phyloP scores from a whole-genome alignment of 92 coral and sea anemone species.

The Parazoanthus atlanticus region DNA sequence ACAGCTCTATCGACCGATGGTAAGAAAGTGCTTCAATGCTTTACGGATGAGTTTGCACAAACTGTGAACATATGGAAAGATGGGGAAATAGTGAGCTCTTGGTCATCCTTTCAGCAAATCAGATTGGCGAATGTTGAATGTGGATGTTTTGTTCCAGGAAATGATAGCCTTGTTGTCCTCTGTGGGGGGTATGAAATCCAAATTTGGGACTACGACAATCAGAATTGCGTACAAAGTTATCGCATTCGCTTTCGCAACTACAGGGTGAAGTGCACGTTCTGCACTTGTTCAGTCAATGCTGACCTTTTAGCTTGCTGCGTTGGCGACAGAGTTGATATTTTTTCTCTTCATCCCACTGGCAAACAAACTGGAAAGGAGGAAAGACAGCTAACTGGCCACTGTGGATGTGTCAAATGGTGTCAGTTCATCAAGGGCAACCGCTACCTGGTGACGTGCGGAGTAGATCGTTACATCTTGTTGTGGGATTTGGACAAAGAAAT shows the following conservation, averaged over 20 bases:
- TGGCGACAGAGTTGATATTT: no score
- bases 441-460: slow-evolving; percentile 35
- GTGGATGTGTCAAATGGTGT: slow-evolving; percentile 44
- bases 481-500: slow-evolving; percentile 30
- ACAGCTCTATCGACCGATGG: neutral
- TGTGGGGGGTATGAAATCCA: slow-evolving; percentile 4
- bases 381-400: slow-evolving; percentile 25
- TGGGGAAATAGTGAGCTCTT: neutral
- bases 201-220: neutral
- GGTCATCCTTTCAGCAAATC: neutral
- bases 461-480: slow-evolving; percentile 12
- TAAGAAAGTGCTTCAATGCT: neutral
- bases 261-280: neutral
- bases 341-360: neutral
- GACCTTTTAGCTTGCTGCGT: neutral
- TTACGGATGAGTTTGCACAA: neutral
- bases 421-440: slow-evolving; percentile 49
- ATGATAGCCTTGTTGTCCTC: slow-evolving; percentile 6
- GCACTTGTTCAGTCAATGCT: slow-evolving; percentile 9
- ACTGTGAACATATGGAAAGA: neutral
- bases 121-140: neutral
- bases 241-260: neutral
- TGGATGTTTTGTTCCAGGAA: slow-evolving; percentile 25
- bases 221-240: neutral
- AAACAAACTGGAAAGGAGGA: no score